Evolutionary conservation across 2,113 vertebrate species (phyloP), one percentile per base, ranked within the genome.

Genomic region (Orycteropus afer): DNA sequence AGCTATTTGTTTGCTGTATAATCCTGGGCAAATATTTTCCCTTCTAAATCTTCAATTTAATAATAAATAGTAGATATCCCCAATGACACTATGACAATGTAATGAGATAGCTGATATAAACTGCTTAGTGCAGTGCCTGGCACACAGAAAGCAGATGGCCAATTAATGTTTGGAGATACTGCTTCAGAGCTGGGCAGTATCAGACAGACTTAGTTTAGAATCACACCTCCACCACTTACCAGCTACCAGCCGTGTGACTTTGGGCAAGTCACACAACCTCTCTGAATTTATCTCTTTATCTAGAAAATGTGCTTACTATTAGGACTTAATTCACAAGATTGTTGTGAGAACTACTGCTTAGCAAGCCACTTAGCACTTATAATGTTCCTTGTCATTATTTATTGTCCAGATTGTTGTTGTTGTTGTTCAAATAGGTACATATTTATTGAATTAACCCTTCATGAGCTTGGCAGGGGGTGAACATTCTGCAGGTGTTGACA

Each of bases 91-190:
- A 4, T 37, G 17, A 18, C 2, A 1, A 45, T n/a, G 59, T 34
- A 40, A 6, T 1, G 27, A 45, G 20, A 17, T 1, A 7, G 14
- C 23, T 25, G 23, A 6, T 13, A 22, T 10, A 29, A 53, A 8
- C 0, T 27, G 65, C 27, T 17, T 2, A 42, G 13, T 3, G 0
- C 5, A 1, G 2, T 14, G 53, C 17, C 57, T 22, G 11, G n/a
- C 9, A 37, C 1, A 0, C 22, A 51, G 32, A 15, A 20, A 51
- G 47, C 91, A 79, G 53, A 61, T 2, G 53, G 53, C 74, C 53
- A 18, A 2, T 45, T 40, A 10, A 0, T 42, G 55, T 69, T 32
- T 57, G 25, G 37, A 67, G 37, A 57, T 27, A 23, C 23, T 3
- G 3, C 65, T 11, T 57, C 45, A 12, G 59, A 87, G 34, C 4